These are phyloP conservation scores for Coelopa frigida DNA, from an alignment of 1,140 invertebrate genomes.

Conservation along the genomic window DNA sequence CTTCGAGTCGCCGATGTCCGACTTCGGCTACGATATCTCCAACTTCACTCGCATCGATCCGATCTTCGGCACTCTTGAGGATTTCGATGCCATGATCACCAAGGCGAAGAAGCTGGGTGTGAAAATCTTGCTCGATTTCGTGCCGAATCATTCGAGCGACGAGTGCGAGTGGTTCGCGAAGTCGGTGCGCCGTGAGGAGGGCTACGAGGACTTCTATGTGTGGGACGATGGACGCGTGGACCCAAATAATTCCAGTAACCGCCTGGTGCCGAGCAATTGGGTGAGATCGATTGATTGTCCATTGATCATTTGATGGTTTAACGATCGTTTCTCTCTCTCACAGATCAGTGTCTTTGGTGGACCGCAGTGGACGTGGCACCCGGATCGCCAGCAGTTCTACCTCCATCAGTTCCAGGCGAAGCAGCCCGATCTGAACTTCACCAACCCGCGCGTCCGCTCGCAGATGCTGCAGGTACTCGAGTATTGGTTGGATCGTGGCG, in stretches of 20 bases:
- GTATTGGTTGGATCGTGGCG: slow-evolving; percentile 68
- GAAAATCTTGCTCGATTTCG: slow-evolving; percentile 48
- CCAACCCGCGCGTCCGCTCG: slow-evolving; percentile 52
- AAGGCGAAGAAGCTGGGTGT: slow-evolving; percentile 47
- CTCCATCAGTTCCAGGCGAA: slow-evolving; percentile 55
- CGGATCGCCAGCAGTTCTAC: slow-evolving; percentile 56
- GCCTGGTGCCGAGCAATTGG: slow-evolving; percentile 60
- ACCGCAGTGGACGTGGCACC: slow-evolving; percentile 57
- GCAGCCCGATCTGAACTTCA: slow-evolving; percentile 67
- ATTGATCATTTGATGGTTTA: background rate
- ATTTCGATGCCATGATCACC: slow-evolving; percentile 59
- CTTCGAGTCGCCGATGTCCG: slow-evolving; percentile 58
- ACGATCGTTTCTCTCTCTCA: slow-evolving; percentile 17
- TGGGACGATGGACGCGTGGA: slow-evolving; percentile 53
- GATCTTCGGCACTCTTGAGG: slow-evolving; percentile 63
- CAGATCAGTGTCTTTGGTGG: slow-evolving; percentile 50
- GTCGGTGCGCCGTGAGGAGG: slow-evolving; percentile 49
- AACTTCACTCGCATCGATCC: slow-evolving; percentile 64
- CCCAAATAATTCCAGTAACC: slow-evolving; percentile 21
- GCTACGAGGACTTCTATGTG: slow-evolving; percentile 63
- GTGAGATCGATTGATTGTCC: slow-evolving; percentile 15
- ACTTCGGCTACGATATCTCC: slow-evolving; percentile 62
- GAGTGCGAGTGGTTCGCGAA: slow-evolving; percentile 62
- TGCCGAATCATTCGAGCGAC: slow-evolving; percentile 67
- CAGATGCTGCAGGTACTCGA: slow-evolving; percentile 58